Evolutionary conservation across 1,140 invertebrate genomes (phyloP), one percentile per base, ranked within the genome.

Genomic region (Drosophila arizonae): DNA sequence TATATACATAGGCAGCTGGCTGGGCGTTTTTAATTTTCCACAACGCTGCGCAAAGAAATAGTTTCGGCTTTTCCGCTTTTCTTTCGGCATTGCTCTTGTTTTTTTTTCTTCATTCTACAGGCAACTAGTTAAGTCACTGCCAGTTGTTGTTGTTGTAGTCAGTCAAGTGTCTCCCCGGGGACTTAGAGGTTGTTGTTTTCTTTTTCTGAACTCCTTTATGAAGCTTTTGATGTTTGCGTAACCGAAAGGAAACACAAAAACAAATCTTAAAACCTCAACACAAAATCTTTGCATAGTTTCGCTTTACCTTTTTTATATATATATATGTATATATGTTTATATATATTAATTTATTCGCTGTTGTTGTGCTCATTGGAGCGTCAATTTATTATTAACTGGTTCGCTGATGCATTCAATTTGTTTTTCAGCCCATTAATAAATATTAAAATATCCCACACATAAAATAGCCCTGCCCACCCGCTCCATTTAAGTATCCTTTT

Each of bases 31-130:
- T 87, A 90, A 90, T 90, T 90, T 90, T 90, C 82, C 87, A 90
- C 87, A 87, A 90, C 74, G 79, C 72, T 90, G 87, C 79, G 87
- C 87, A 90, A 90, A 90, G 87, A 87, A 90, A 87, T 90, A 90
- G 87, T 90, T 90, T 86, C 45, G 76, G 72, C 65, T 81, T 51
- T 39, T 58, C 24, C 69, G 58, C 55, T 67, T 65, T 58, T 41
- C 54, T 26, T 63, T 43, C 11, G 6, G 30, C 30, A 63, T 61
- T 63, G 1, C 3, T 24, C 21, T 24, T 24, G 21, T 24, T 24
- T 24, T 24, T 30, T 43, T 30, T 21, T 39, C 43, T 55, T 43
- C 43, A 15, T 45, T 72, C 30, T 55, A 39, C 54, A 55, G 67
- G 48, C 39, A 41, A 54, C 66, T 52, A 48, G 72, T 71, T 51